Evolutionary conservation across 1,140 invertebrate genomes (phyloP).

Genomic region (Eupristina koningsbergeri): DNA sequence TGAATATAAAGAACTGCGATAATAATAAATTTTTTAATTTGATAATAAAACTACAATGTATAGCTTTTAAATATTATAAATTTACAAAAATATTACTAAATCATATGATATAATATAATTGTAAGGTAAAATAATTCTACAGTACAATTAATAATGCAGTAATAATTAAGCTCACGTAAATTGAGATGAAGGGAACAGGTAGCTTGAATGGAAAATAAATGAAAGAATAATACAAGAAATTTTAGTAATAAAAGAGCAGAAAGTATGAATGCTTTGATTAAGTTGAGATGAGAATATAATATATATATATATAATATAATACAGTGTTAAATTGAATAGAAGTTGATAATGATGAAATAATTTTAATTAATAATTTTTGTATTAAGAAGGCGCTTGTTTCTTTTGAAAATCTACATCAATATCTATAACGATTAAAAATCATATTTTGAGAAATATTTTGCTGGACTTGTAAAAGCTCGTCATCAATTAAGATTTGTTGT

Average conservation of each 20-base stretch:
- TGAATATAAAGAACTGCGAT: too few species aligned
- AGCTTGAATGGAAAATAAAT: neutral
- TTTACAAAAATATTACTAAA: neutral
- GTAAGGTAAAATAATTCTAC: neutral
- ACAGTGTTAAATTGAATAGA: neutral
- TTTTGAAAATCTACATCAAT: too few species aligned
- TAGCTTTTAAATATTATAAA: too few species aligned
- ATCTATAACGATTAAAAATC: too few species aligned
- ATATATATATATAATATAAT: too few species aligned
- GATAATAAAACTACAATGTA: too few species aligned
- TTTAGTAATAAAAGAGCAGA: neutral
- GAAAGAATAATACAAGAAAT: too few species aligned
- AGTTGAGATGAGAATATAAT: neutral
- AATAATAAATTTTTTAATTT: too few species aligned
- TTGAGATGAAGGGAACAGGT: constrained; percentile 1
- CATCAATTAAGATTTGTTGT: too few species aligned
- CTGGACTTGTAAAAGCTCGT: too few species aligned
- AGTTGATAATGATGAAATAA: neutral
- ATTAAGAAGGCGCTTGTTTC: neutral
- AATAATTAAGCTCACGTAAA: neutral
- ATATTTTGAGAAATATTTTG: too few species aligned
- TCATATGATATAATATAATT: neutral
- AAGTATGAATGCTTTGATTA: neutral
- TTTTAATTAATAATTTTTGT: neutral
- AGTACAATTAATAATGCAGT: neutral